Conservation (phyloP, 64 coral and sea anemone genomes). For the Actinia tenebrosa region DNA sequence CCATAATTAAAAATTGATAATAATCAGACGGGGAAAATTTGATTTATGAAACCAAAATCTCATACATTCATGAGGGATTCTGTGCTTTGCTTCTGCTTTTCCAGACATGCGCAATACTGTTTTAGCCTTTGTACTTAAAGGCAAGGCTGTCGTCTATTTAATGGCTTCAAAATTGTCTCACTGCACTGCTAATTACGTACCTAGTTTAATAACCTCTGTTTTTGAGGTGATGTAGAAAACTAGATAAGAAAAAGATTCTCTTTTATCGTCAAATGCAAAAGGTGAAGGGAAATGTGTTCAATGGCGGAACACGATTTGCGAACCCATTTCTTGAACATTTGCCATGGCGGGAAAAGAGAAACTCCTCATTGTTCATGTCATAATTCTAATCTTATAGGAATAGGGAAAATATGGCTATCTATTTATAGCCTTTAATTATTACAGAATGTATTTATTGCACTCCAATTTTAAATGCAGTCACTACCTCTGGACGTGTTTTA, state of each 20-base stretch:
- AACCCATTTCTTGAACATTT: neutral
- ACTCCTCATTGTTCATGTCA: neutral
- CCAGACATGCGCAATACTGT: neutral
- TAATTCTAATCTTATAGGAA: neutral
- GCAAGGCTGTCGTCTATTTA: neutral
- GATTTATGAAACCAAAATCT: too few relatives aligned
- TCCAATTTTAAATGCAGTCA: conserved; percentile 2
- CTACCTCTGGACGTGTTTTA: neutral
- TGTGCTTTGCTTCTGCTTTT: neutral
- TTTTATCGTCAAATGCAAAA: neutral
- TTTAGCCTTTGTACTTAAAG: neutral
- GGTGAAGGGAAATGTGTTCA: neutral
- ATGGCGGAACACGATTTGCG: neutral
- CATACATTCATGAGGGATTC: too few relatives aligned
- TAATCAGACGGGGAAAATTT: too few relatives aligned
- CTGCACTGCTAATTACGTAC: too few relatives aligned
- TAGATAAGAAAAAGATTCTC: neutral
- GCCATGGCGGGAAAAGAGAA: neutral
- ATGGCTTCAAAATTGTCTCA: too few relatives aligned
- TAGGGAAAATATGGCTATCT: neutral
- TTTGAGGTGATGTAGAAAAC: neutral
- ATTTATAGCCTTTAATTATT: neutral
- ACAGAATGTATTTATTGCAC: conserved; percentile 9
- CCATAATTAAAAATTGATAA: too few relatives aligned
- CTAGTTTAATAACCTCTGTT: neutral